These are phyloP conservation scores for Syngnathus scovelli DNA, from an alignment of 2,113 vertebrate genomes.

Conservation along the genomic window DNA sequence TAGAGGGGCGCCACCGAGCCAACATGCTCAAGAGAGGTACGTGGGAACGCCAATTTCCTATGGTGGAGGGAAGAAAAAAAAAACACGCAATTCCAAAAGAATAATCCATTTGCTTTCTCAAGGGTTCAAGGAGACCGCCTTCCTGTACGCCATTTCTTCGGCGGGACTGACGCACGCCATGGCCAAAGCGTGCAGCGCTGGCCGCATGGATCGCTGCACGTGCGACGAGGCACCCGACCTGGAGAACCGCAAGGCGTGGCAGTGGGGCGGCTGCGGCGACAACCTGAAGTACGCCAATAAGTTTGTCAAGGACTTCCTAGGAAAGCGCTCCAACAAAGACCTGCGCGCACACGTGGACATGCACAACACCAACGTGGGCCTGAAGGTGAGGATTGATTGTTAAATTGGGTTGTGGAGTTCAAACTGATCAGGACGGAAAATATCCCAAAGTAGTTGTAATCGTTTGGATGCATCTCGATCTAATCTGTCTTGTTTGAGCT, in stretches of 20 bases:
- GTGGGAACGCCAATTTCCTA: conserved; percentile 3
- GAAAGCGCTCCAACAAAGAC: conserved; percentile 93
- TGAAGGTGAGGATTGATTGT: conserved; percentile 77
- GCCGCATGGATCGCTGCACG: conserved; percentile 96
- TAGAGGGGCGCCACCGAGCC: conserved; percentile 88
- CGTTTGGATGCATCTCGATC: background rate
- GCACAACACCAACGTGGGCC: conserved; percentile 96
- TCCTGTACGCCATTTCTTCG: conserved; percentile 93
- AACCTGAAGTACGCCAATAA: conserved; percentile 99
- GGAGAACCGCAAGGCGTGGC: conserved; percentile 97
- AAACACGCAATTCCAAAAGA: background rate
- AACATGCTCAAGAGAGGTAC: conserved; percentile 90
- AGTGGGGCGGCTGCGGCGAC: conserved; percentile 97
- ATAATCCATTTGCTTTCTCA: conserved; percentile 2
- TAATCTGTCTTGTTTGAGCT: conserved; percentile 7
- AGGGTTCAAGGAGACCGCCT: conserved; percentile 98
- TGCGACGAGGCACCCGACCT: conserved; percentile 94
- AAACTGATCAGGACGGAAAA: background rate
- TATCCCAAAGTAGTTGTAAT: background rate
- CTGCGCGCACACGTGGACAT: conserved; percentile 91
- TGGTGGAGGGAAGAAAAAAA: background rate
- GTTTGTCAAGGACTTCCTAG: conserved; percentile 96
- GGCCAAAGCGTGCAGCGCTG: conserved; percentile 94
- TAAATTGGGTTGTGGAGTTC: background rate
- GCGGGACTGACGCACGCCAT: conserved; percentile 90